phyloP scores from a whole-genome alignment of 2,113 vertebrate species.

The Syngnathus typhle region DNA sequence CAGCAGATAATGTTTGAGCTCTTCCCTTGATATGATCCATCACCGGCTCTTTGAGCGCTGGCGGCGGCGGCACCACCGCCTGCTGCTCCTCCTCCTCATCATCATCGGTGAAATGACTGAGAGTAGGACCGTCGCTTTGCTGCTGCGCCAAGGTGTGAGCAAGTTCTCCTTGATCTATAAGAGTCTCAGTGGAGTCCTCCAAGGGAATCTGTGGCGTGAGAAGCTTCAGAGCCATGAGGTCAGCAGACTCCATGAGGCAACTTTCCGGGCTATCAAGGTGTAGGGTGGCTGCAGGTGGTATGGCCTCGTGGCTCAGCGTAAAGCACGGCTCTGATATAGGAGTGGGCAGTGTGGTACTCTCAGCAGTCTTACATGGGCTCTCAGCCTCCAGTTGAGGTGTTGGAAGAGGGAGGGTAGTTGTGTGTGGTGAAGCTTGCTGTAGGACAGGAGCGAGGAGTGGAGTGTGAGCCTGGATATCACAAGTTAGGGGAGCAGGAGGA shows the following conservation, averaged over 20 bases:
- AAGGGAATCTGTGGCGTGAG: conserved; percentile 36
- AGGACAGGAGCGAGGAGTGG: conserved; percentile 39
- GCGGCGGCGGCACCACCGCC: conserved; percentile 27
- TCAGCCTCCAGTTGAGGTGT: conserved; percentile 27
- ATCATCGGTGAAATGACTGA: neutral
- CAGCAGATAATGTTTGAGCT: conserved; percentile 14
- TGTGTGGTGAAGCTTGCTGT: conserved; percentile 49
- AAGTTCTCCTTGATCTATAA: conserved; percentile 57
- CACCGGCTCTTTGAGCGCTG: conserved; percentile 33
- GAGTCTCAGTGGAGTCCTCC: conserved; percentile 72
- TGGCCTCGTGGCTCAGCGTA: conserved; percentile 46
- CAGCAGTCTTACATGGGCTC: conserved; percentile 48
- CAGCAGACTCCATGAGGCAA: conserved; percentile 15
- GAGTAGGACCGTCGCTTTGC: conserved; percentile 9
- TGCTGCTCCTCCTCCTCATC: conserved; percentile 16
- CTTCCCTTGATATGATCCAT: conserved; percentile 35
- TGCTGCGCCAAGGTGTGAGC: conserved; percentile 1
- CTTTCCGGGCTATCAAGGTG: conserved; percentile 17
- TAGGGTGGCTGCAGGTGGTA: conserved; percentile 13
- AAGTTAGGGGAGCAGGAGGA: conserved; percentile 36
- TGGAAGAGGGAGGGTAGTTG: conserved; percentile 35
- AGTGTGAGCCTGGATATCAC: conserved; percentile 30
- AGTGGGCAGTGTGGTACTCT: conserved; percentile 32
- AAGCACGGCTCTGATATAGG: conserved; percentile 49
- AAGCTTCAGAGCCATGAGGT: conserved; percentile 45